Conservation (phyloP, 2,888 invertebrate species). For the Clepsis dumicolana region DNA sequence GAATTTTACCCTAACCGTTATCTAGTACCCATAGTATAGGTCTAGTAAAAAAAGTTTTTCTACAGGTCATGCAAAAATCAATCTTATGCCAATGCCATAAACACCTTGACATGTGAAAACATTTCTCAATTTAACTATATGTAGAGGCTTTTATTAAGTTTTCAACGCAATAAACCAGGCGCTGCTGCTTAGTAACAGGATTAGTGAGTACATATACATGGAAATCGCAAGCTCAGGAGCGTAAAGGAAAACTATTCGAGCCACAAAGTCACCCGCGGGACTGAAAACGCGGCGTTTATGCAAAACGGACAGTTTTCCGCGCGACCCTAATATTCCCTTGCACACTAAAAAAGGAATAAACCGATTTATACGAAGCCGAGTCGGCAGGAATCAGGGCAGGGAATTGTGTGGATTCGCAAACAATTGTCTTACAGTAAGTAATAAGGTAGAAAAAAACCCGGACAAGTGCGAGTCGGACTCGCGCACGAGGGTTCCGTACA, state of each 20-base stretch:
- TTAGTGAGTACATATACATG: background rate
- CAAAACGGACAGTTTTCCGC: constrained; percentile 6
- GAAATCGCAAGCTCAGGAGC: background rate
- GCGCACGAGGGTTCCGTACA: no score
- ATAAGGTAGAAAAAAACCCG: background rate
- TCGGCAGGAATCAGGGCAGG: background rate
- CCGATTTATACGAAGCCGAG: background rate
- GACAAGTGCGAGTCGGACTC: no score
- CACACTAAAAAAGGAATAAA: background rate
- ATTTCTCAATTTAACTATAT: no score
- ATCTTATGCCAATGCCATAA: no score
- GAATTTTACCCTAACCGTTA: no score
- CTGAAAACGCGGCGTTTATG: constrained; percentile 15
- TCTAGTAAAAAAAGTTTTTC: no score
- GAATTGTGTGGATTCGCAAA: background rate
- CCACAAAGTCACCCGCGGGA: constrained; percentile 13
- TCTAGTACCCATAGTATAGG: no score
- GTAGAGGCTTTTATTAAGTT: no score
- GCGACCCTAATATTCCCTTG: background rate
- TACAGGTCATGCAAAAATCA: no score
- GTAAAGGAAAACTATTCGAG: constrained; percentile 10
- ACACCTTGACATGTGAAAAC: no score
- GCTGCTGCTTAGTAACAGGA: no score
- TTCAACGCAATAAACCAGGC: no score
- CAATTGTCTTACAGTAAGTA: background rate